Percentiles rank a stretch among this genome's conserved stretches.
Conservation (phyloP, 2,888 invertebrate genomes). For the Gryllus longicercus region DNA sequence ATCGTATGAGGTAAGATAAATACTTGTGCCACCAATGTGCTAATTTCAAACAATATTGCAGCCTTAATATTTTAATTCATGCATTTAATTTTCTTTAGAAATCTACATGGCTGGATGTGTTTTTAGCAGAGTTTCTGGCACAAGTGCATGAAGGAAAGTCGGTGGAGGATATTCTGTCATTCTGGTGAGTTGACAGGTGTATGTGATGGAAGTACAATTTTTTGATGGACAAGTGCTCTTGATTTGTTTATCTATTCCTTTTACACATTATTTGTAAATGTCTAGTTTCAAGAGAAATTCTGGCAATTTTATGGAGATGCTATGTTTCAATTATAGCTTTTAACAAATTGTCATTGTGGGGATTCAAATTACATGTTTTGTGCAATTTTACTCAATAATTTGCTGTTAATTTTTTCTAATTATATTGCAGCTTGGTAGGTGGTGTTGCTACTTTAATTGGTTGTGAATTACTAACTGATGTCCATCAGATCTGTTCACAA, state of each 20-base stretch:
- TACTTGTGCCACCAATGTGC: not conserved
- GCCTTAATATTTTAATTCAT: not conserved
- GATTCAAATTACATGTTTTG: not conserved
- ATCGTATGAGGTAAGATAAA: slow-evolving; percentile 56
- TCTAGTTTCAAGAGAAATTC: no score
- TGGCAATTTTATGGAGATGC: no score
- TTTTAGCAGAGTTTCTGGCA: slow-evolving; percentile 60
- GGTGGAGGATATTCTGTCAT: slow-evolving; percentile 56
- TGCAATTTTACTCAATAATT: not conserved
- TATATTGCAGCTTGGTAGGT: slow-evolving; percentile 44
- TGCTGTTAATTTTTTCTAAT: not conserved
- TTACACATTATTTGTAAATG: no score
- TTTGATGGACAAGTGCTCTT: not conserved
- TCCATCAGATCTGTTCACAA: slow-evolving; percentile 52
- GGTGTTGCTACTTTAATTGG: slow-evolving; percentile 61
- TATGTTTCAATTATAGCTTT: no score
- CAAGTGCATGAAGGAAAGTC: slow-evolving; percentile 57
- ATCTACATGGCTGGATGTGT: slow-evolving; percentile 63
- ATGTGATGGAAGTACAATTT: no score
- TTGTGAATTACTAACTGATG: slow-evolving; percentile 61
- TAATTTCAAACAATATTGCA: not conserved
- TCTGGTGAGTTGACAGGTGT: slow-evolving; percentile 52
- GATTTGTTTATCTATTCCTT: no score
- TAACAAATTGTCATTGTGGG: no score
- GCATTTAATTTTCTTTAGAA: slow-evolving; percentile 51